Percentiles rank a stretch among this genome's conserved stretches.
phyloP scores from a whole-genome alignment of 2,113 vertebrate species.

The Manacus vitellinus region DNA sequence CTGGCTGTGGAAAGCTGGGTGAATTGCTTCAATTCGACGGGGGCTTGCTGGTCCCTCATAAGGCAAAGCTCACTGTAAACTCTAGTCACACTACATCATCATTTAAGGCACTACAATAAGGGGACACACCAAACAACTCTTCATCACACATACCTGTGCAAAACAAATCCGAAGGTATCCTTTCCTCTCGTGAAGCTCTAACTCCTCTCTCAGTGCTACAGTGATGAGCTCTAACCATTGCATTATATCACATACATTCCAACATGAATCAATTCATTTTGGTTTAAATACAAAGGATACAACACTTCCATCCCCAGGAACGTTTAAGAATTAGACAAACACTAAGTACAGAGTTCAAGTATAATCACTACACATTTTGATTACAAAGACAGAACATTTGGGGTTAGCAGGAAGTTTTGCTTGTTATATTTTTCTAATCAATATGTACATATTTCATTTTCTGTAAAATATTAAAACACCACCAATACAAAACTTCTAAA shows the following conservation, averaged over 20 bases:
- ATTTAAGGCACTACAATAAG: conserved; percentile 89
- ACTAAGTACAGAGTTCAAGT: conserved; percentile 87
- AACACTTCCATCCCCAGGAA: conserved; percentile 77
- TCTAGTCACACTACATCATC: conserved; percentile 85
- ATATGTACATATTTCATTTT: conserved; percentile 84
- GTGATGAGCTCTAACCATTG: conserved; percentile 82
- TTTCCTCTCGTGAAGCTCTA: conserved; percentile 73
- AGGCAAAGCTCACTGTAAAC: conserved; percentile 89
- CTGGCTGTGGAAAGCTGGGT: conserved; percentile 69
- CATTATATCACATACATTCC: conserved; percentile 85
- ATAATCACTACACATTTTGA: conserved; percentile 84
- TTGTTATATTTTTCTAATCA: conserved; percentile 83
- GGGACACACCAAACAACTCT: conserved; percentile 80
- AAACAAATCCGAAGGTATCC: conserved; percentile 82
- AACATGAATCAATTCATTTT: conserved; percentile 82
- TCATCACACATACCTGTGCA: conserved; percentile 90
- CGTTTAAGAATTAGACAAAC: conserved; percentile 81
- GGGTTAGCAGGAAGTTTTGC: conserved; percentile 81
- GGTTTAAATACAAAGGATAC: conserved; percentile 85
- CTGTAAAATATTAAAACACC: conserved; percentile 87
- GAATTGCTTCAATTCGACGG: conserved; percentile 72
- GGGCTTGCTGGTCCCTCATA: conserved; percentile 84
- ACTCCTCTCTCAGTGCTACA: conserved; percentile 80
- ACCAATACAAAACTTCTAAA: conserved; percentile 88
- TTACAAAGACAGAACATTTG: conserved; percentile 83